Conservation (phyloP, 2,888 invertebrate species). For the Blastobasis adustella region DNA sequence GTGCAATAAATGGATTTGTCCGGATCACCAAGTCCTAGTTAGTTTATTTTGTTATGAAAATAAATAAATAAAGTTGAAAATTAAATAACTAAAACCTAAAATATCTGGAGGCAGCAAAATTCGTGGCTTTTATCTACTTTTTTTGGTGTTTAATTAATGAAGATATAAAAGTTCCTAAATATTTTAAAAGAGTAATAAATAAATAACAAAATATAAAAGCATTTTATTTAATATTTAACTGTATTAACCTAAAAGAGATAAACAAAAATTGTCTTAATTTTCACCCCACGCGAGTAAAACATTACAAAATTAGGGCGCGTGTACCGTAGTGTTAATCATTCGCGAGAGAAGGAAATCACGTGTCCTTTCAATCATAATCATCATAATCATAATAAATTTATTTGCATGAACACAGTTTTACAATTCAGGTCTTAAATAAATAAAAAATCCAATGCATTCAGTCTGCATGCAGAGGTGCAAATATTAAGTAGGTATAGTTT, state of each 20-base stretch:
- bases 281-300: background rate
- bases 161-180: background rate
- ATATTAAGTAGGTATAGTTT: too few species aligned
- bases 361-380: too few species aligned
- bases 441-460: too few species aligned
- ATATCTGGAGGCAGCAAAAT: background rate
- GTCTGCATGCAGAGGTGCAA: too few species aligned
- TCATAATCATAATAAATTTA: too few species aligned
- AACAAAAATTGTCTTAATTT: background rate
- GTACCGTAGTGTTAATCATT: constrained; percentile 6
- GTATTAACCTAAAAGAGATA: background rate
- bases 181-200: background rate
- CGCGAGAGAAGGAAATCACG: too few species aligned
- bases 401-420: too few species aligned
- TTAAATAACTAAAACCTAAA: background rate
- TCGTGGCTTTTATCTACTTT: background rate
- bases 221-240: background rate
- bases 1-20: constrained; percentile 2
- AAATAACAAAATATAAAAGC: background rate
- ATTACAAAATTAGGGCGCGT: background rate
- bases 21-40: background rate
- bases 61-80: background rate
- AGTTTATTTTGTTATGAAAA: background rate
- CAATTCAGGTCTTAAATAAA: too few species aligned
- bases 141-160: background rate